A percentile compares a stretch with the other conserved stretches of the same genome.
These are phyloP conservation scores for Sarcophaga caerulescens DNA, from an alignment of 2,888 invertebrate species.

Conservation along the genomic window DNA sequence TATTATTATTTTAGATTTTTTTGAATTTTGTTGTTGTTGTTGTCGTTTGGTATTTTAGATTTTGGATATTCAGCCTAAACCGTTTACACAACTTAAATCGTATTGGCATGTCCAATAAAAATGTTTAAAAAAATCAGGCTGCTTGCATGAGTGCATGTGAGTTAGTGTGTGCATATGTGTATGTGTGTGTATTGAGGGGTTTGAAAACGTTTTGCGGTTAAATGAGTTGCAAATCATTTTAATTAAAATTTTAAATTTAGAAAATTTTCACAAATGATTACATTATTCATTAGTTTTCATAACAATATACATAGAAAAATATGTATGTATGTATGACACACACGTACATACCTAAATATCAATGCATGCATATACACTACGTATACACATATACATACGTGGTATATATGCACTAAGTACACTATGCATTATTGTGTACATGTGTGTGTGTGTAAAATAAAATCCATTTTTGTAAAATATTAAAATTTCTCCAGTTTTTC, in stretches of 20 bases:
- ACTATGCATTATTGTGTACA: conserved; percentile 70
- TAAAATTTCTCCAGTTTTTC: conserved; percentile 55
- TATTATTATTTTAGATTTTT: background rate
- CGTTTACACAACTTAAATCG: conserved; percentile 58
- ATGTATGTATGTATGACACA: conserved; percentile 40
- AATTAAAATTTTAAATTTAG: conserved; percentile 73
- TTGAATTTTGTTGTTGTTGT: background rate
- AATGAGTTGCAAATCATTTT: conserved; percentile 72
- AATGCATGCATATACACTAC: background rate
- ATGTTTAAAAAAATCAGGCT: background rate
- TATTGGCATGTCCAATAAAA: conserved; percentile 44
- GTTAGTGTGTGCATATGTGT: too few species aligned
- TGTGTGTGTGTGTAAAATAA: conserved; percentile 55
- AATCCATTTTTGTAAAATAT: conserved; percentile 62
- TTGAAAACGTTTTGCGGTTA: conserved; percentile 70
- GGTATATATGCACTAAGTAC: too few species aligned
- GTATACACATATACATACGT: too few species aligned
- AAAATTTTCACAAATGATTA: conserved; percentile 68
- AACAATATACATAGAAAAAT: conserved; percentile 60
- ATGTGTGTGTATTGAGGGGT: conserved; percentile 27
- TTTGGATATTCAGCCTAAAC: conserved; percentile 44
- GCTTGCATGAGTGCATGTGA: background rate
- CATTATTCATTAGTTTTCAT: conserved; percentile 69
- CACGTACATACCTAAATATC: background rate
- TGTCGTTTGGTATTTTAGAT: background rate